Evolutionary conservation across 2,113 vertebrate genomes (phyloP).

Genomic region (Nannobrachium achirus): DNA sequence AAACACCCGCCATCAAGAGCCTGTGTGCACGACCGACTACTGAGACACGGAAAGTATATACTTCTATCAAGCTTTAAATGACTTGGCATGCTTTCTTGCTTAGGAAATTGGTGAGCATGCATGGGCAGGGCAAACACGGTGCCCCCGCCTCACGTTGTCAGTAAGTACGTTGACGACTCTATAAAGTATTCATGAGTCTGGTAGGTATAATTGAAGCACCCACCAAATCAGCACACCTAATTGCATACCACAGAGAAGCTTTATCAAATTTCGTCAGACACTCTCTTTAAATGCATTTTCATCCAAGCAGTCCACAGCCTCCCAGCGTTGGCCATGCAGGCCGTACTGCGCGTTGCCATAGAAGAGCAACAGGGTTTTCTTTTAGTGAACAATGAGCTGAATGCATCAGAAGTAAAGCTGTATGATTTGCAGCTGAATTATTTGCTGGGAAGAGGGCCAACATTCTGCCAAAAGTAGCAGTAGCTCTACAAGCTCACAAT

Average conservation of each 20-base stretch:
- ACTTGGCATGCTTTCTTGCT: slow-evolving; percentile 31
- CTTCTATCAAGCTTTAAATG: slow-evolving; percentile 42
- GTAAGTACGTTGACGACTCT: too few relatives aligned
- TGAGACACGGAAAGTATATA: neutral
- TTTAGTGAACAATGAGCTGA: too few relatives aligned
- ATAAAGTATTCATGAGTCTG: slow-evolving; percentile 29
- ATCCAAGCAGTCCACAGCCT: neutral
- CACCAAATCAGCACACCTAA: slow-evolving; percentile 26
- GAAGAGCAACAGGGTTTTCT: too few relatives aligned
- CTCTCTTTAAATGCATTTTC: too few relatives aligned
- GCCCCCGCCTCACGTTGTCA: slow-evolving; percentile 36
- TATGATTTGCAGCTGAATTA: too few relatives aligned
- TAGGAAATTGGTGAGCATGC: slow-evolving; percentile 6
- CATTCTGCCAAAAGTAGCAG: too few relatives aligned
- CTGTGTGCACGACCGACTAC: neutral
- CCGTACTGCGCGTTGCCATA: neutral
- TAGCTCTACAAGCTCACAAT: too few relatives aligned
- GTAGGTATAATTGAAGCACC: slow-evolving; percentile 20
- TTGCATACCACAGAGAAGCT: neutral
- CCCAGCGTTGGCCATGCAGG: neutral
- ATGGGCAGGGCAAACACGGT: neutral
- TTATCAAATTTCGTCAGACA: neutral
- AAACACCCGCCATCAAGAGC: slow-evolving; percentile 7
- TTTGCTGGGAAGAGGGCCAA: too few relatives aligned
- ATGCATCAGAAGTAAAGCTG: too few relatives aligned